Base-by-base conservation (phyloP, 1,140 invertebrate species). In the Gonatopus flavifemur region DNA sequence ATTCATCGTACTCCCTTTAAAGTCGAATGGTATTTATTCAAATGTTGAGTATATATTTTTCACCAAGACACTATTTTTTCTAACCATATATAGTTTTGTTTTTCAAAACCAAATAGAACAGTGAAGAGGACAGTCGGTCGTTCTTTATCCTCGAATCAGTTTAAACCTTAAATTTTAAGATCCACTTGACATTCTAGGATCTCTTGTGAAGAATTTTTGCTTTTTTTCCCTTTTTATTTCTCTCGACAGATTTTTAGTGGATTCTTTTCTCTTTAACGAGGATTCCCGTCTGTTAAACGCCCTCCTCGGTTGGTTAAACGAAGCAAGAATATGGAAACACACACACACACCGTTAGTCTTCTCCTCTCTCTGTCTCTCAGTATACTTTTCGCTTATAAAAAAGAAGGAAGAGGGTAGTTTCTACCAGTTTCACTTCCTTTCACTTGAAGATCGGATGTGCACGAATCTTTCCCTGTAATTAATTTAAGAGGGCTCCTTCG, bases 391-490 rank as follows among this genome's bases (percentile, higher is more conserved):
- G 9, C 32, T 33, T 33, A 15, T 9, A 33, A 4, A 33, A 33
- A 13, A 13, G 5, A 13, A 33, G 36, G 28, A 31, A 38, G 40
- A 55, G 57, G 48, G 37, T 28, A 30, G 15, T 43, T 61, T 42
- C 37, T 18, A 16, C 15, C 13, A n/a, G n/a, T n/a, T n/a, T 25
- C 13, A 20, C 21, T 36, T 37, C 20, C 53, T 37, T n/a, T 37
- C 33, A 28, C 41, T 42, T 20, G 49, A 65, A 49, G 58, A 64
- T 67, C 56, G 56, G 62, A 67, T 69, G 57, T 47, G 53, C 56
- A 52, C 61, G 69, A 59, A 70, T 71, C 67, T 69, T 70, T 71
- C 67, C 64, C 66, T 70, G 69, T 70, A 71, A 71, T 71, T 70
- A 71, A 71, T 71, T 71, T 71, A 70, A 71, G 67, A 67, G 67